Evolutionary conservation across 2,113 vertebrate genomes (phyloP), one percentile per base, ranked within the genome.

Genomic region (Clarias macrocephalus): DNA sequence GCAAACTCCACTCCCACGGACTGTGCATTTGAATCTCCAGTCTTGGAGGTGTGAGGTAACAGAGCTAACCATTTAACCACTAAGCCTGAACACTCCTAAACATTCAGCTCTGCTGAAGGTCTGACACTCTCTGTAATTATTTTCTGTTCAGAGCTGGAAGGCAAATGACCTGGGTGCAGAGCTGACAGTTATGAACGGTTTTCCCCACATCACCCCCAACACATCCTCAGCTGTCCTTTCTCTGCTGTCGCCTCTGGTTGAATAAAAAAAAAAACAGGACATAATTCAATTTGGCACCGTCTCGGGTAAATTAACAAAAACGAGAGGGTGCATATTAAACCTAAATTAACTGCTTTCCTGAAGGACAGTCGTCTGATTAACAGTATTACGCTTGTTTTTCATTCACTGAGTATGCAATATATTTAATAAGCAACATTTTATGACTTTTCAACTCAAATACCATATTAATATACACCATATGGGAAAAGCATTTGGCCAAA

Each of bases 161-260:
- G 89, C 81, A 70, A 88, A 28, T 88, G 87, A 87, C 86, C 83
- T 28, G 48, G 60, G 80, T 63, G 76, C 68, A 84, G 88, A 83
- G 84, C 76, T 89, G 89, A 86, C 89, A 86, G 75, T 85, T 90
- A 90, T 89, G 83, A 89, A 84, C 81, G 56, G 28, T 37, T 75
- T 83, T 8, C 48, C 87, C 77, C 57, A n/a, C 56, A 21, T 54
- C 63, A 60, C 56, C 57, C 42, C 68, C 76, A 62, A 37, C 52
- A 73, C 65, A 56, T 62, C 56, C 5, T 21, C 37, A 57, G 48
- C 33, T 75, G 18, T 28, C 63, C 66, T 19, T 13, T 5, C 16
- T 42, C 65, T 68, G 62, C 63, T 28, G 4, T 28, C 60, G 68
- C n/a, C 87, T 65, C 80, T 79, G 52, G 73, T 56, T 73, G 54